phyloP scores from a whole-genome alignment of 2,797 vertebrate species.

The Okamejei kenojei region DNA sequence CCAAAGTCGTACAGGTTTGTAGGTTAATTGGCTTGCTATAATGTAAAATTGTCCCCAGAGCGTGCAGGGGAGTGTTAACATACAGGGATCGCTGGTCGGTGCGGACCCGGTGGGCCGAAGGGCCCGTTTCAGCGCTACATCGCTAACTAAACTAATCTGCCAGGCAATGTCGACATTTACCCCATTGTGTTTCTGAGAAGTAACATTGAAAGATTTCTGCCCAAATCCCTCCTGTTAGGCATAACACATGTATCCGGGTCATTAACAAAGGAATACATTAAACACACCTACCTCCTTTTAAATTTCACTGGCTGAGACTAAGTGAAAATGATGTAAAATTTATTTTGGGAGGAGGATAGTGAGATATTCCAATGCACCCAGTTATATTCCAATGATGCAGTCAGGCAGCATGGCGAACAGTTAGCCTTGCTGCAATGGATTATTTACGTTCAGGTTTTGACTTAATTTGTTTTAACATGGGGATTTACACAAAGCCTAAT shows the following conservation, averaged over 20 bases:
- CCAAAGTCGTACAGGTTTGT: no score
- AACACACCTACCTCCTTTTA: not conserved
- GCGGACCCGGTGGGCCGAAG: no score
- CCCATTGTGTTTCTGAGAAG: not conserved
- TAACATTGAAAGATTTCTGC: not conserved
- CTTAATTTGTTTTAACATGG: slow-evolving; percentile 29
- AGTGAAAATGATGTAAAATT: not conserved
- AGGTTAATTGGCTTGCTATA: no score
- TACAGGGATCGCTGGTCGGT: no score
- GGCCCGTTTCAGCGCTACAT: no score
- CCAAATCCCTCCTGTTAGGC: not conserved
- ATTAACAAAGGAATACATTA: not conserved
- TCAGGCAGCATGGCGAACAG: not conserved
- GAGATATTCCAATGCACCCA: not conserved
- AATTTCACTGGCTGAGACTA: not conserved
- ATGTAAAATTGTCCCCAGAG: no score
- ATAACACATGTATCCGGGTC: not conserved
- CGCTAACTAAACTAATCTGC: no score
- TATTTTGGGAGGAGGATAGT: slow-evolving; percentile 6
- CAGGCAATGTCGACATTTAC: not conserved
- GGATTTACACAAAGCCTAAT: slow-evolving; percentile 27
- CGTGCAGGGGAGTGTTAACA: no score
- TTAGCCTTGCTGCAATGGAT: slow-evolving; percentile 23
- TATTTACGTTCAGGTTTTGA: slow-evolving; percentile 25
- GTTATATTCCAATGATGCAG: not conserved